phyloP scores from a whole-genome alignment of 2,888 invertebrate genomes.

The Latheticus oryzae region DNA sequence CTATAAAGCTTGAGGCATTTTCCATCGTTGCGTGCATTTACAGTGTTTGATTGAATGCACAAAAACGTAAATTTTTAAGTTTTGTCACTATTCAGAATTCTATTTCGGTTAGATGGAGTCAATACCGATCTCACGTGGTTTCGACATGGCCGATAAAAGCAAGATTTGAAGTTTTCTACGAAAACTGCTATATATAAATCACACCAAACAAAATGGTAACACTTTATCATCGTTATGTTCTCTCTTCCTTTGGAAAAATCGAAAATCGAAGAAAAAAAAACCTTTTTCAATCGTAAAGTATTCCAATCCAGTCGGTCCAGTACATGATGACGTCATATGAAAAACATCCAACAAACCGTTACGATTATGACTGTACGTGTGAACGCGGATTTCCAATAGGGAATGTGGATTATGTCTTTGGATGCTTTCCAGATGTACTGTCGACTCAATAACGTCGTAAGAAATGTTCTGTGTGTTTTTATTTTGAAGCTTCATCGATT shows the following conservation, averaged over 20 bases:
- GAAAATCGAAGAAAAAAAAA: conserved; percentile 14
- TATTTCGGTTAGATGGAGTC: too few relatives aligned
- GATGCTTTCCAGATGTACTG: conserved; percentile 29
- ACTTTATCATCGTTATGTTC: conserved; percentile 47
- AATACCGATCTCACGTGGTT: too few relatives aligned
- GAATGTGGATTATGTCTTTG: conserved; percentile 28
- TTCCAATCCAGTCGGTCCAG: neutral
- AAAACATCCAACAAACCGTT: conserved; percentile 6
- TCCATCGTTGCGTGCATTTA: too few relatives aligned
- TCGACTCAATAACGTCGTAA: conserved; percentile 33
- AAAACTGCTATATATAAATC: conserved; percentile 44
- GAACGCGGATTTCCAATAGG: conserved; percentile 31
- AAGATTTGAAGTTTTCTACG: conserved; percentile 45
- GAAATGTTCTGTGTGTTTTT: conserved; percentile 28
- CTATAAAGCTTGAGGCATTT: too few relatives aligned
- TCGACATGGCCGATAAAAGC: too few relatives aligned
- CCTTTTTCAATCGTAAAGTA: too few relatives aligned
- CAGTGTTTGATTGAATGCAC: too few relatives aligned
- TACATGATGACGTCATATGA: conserved; percentile 1
- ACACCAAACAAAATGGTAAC: conserved; percentile 45
- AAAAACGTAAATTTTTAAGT: too few relatives aligned
- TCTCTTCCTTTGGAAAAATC: conserved; percentile 10
- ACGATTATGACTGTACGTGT: conserved; percentile 32
- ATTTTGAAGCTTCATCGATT: too few relatives aligned
- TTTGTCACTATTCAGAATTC: too few relatives aligned